Evolutionary conservation across 2,113 vertebrate genomes (phyloP), one percentile per base, ranked within the genome.

Genomic region (Cepphus grylle): DNA sequence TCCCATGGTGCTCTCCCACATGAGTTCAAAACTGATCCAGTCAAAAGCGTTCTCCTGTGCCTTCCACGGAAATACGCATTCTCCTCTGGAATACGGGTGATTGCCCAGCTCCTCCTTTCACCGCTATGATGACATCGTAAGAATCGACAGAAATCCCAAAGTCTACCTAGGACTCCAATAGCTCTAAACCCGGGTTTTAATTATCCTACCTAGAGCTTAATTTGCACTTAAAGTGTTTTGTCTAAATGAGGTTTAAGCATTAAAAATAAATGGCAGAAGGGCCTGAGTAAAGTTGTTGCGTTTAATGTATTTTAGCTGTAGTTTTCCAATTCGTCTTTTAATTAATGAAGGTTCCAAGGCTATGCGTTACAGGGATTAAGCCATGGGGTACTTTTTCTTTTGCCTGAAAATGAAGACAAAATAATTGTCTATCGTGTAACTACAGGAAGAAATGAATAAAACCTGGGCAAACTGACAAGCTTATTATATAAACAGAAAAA

Each of bases 401-500:
- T 88, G 34, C 38, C 58, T 95, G 55, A 83, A 88, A 86, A 90
- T n/a, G 72, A 88, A 73, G 40, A 90, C 65, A 87, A 74, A 76
- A 27, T 71, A 89, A 67, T 90, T 43, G 7, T 71, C 29, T 43
- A n/a, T 58, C 66, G 9, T 61, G 52, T 82, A 92, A 65, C 27
- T 71, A 69, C 4, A 12, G 36, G 93, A 95, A 93, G 10, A 78
- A 94, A 96, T 67, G 1, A 80, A 81, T 62, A 67, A 66, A 85
- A 43, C 13, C 63, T 43, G 36, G 94, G 34, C 25, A 66, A 86
- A 93, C 70, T 65, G 34, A 36, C 23, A 94, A 70, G 15, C 30
- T n/a, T 72, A 20, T 83, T 94, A 86, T 43, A 90, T 32, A 34
- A 52, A 77, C 53, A 91, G 95, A 95, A 91, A 74, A 81, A 78